Conservation (phyloP, 2,797 vertebrate genomes). For the Poecilia velifera region DNA sequence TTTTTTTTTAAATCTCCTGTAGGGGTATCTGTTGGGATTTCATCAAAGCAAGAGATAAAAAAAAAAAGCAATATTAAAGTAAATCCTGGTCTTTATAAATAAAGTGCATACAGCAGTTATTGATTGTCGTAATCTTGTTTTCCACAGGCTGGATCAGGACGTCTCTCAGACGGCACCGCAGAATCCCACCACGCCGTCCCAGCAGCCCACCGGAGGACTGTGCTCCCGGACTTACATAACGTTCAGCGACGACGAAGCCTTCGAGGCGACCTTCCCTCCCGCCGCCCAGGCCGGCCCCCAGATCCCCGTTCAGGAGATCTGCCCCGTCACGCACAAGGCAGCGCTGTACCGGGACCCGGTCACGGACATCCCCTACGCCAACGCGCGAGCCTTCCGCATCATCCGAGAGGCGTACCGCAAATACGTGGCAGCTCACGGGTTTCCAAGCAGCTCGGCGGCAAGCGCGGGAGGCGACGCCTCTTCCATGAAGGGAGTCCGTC, state of each 20-base stretch:
- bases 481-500: constrained; percentile 76
- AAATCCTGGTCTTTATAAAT: background rate
- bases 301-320: constrained; percentile 88
- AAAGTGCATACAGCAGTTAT: background rate
- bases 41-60: constrained; percentile 4
- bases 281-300: constrained; percentile 58
- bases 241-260: constrained; percentile 91
- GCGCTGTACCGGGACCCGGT: constrained; percentile 93
- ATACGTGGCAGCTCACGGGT: constrained; percentile 92
- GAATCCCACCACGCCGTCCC: constrained; percentile 52
- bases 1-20: background rate
- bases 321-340: constrained; percentile 92
- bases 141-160: constrained; percentile 89
- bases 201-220: constrained; percentile 64
- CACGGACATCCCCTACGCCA: constrained; percentile 95
- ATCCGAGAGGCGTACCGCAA: constrained; percentile 95
- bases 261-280: constrained; percentile 83
- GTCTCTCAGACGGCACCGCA: constrained; percentile 64
- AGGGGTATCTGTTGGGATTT: background rate
- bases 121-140: constrained; percentile 5
- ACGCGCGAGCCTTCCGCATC: constrained; percentile 91
- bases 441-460: constrained; percentile 83
- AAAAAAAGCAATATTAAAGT: background rate
- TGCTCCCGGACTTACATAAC: constrained; percentile 94
- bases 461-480: constrained; percentile 72